Evolutionary conservation across 2,888 invertebrate genomes (phyloP).

Genomic region (Lamellibrachia satsuma): DNA sequence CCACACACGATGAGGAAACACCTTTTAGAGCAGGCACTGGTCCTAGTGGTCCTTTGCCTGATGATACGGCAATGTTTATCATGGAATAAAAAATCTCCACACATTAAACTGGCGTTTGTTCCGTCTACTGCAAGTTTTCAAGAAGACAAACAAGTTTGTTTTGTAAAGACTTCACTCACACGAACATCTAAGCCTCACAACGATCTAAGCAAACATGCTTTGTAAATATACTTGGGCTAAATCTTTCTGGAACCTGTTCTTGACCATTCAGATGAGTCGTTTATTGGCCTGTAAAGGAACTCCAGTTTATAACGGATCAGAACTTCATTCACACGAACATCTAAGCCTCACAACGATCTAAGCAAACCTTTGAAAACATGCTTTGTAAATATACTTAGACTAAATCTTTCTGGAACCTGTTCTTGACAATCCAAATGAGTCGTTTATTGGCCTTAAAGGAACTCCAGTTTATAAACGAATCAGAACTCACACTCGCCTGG

Average conservation of each 20-base stretch:
- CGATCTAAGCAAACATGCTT: neutral
- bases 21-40: neutral
- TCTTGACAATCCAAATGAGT: neutral
- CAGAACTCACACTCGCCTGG: neutral
- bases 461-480: no score
- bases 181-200: neutral
- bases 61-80: conserved; percentile 1
- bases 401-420: neutral
- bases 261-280: neutral
- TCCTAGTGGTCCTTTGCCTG: neutral
- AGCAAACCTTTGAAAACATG: neutral
- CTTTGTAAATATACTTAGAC: neutral
- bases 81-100: conserved; percentile 10
- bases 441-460: no score
- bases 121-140: neutral
- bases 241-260: neutral
- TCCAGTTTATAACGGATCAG: no score
- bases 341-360: neutral
- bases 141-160: neutral
- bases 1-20: neutral
- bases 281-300: no score
- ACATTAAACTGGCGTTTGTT: neutral
- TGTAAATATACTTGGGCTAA: neutral
- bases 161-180: neutral
- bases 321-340: neutral